Base-by-base conservation (phyloP, 2,888 invertebrate genomes). In the Drosophila paracracens region DNA sequence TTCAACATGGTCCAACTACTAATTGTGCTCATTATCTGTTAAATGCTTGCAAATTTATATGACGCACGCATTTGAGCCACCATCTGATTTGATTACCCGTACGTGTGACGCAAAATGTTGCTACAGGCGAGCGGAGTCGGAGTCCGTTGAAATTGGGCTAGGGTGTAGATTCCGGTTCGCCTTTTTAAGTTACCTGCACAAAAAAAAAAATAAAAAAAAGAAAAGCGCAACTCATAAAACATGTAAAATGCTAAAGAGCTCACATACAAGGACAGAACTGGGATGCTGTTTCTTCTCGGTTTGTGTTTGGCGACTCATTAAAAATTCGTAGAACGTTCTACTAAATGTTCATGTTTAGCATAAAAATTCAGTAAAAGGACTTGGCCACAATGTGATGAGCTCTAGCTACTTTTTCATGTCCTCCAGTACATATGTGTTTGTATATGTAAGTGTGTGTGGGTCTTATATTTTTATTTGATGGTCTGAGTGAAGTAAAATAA, bases 281-380 rank as follows among this genome's bases (percentile, higher is more conserved):
- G 59, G 48, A 52, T 64, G 60, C 46, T 56, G 43, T 33, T 60
- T 25, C 52, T 21, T 21, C 46, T 31, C 31, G 25, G 36, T 56
- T 33, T 50, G 35, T n/a, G 63, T 66, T 78, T 43, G 72, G 50
- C 46, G 63, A 64, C 88, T 91, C 91, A 92, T 91, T 89, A 91
- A 90, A 91, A 91, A 91, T 91, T 91, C 91, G 74, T 76, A 79
- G 83, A 91, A 76, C 91, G 91, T 91, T 91, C 79, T 75, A 91
- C 90, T 91, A 91, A 91, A 89, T 89, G 91, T 88, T 90, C 91
- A 91, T 91, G 92, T 87, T 90, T 91, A 82, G 92, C 90, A 91
- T 91, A 91, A 91, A 89, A 91, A 83, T 83, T 82, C 80, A 57
- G 76, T 72, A 64, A 82, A 79, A 71, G 76, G 56, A 79, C 72